A percentile compares a stretch with the other conserved stretches of the same genome.
Evolutionary conservation across 2,888 invertebrate genomes (phyloP).

Genomic region (Caenorhabditis zanzibari): DNA sequence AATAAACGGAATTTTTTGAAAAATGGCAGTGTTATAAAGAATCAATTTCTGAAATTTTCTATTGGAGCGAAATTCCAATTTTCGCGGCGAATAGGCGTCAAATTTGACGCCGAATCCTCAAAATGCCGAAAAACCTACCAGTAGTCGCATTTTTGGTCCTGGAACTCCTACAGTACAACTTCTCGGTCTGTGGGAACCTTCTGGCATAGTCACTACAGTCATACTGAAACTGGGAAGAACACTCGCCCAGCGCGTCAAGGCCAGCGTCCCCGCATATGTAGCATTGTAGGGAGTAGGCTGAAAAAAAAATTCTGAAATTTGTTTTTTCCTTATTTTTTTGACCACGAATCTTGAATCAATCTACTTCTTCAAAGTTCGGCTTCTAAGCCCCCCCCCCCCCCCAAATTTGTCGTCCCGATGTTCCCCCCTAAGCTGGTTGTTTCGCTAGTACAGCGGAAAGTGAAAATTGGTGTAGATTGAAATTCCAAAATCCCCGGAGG

Average conservation of each 20-base stretch:
- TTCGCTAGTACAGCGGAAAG: conserved; percentile 1
- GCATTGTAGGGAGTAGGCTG: conserved; percentile 70
- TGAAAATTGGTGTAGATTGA: conserved; percentile 22
- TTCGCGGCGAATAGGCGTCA: no score
- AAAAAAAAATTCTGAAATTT: background rate
- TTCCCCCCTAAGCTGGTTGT: no score
- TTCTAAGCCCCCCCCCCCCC: background rate
- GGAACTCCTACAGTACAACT: conserved; percentile 79
- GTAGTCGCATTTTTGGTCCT: conserved; percentile 69
- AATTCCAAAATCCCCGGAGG: background rate
- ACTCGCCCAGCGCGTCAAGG: conserved; percentile 79
- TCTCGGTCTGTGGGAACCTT: conserved; percentile 68
- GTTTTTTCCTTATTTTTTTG: background rate
- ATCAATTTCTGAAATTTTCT: no score
- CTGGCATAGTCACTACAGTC: conserved; percentile 73
- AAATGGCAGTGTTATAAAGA: no score
- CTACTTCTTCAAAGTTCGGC: background rate
- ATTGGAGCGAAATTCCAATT: no score
- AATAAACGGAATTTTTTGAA: no score
- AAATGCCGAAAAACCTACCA: conserved; percentile 65
- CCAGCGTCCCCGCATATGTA: conserved; percentile 77
- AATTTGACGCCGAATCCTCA: no score
- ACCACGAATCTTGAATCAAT: background rate
- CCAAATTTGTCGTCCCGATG: conserved; percentile 15
- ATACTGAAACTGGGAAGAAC: conserved; percentile 75